These are phyloP conservation scores for Musca vetustissima DNA, from an alignment of 1,140 invertebrate genomes.

Conservation along the genomic window DNA sequence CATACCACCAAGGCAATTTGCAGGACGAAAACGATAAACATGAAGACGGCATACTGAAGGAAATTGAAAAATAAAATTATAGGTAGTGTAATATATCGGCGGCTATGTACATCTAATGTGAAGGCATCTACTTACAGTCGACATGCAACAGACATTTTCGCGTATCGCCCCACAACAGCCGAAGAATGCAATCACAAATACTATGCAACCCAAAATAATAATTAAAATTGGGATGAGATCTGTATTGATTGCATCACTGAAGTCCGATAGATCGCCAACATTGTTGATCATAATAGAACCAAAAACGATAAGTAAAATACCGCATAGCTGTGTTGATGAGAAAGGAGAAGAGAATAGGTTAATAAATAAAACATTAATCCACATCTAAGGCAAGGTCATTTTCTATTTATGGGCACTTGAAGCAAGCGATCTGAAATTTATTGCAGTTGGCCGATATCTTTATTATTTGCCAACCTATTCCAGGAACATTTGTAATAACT, in stretches of 20 bases:
- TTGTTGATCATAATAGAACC: conserved; percentile 44
- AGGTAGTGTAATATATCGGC: neutral
- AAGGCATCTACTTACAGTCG: conserved; percentile 62
- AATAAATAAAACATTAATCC: too few relatives aligned
- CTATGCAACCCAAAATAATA: conserved; percentile 69
- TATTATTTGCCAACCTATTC: neutral
- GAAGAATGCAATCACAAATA: conserved; percentile 75
- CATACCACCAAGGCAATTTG: conserved; percentile 65
- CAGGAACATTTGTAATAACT: too few relatives aligned
- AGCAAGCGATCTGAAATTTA: too few relatives aligned
- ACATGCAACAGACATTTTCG: conserved; percentile 75
- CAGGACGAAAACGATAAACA: conserved; percentile 64
- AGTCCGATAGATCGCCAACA: conserved; percentile 14
- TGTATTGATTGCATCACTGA: conserved; percentile 28
- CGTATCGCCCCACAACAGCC: conserved; percentile 79
- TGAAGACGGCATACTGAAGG: conserved; percentile 66
- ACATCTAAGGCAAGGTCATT: too few relatives aligned
- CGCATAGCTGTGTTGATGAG: conserved; percentile 65
- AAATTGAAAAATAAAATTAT: neutral
- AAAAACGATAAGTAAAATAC: conserved; percentile 63
- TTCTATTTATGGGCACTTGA: too few relatives aligned
- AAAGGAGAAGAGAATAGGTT: neutral
- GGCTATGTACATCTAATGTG: conserved; percentile 56
- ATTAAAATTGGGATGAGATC: conserved; percentile 61
- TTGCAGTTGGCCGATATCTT: too few relatives aligned